A percentile compares a stretch with the other conserved stretches of the same genome.
phyloP scores from a whole-genome alignment of 2,888 invertebrate species.

The Diachrysia chrysitis region DNA sequence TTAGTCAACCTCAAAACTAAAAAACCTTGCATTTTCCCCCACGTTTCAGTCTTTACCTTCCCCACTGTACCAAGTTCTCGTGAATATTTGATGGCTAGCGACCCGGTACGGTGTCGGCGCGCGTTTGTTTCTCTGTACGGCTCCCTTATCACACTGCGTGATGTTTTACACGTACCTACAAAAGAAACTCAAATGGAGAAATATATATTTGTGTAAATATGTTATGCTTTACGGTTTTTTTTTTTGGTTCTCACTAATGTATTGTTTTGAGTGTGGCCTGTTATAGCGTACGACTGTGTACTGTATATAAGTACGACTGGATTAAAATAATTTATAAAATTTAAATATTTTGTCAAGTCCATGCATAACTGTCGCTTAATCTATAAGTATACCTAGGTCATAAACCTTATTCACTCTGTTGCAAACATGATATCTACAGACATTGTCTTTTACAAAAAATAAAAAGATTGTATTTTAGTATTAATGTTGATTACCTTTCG shows the following conservation, averaged over 20 bases:
- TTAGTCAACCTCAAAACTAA: too few relatives aligned
- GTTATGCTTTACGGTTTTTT: neutral
- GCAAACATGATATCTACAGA: too few relatives aligned
- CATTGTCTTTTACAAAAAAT: too few relatives aligned
- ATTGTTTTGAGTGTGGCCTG: neutral
- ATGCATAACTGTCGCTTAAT: too few relatives aligned
- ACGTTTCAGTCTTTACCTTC: neutral
- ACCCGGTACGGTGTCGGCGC: slow-evolving; percentile 3
- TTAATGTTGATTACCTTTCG: neutral
- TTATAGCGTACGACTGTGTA: too few relatives aligned
- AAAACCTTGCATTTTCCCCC: neutral
- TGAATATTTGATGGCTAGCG: slow-evolving; percentile 32
- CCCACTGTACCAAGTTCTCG: neutral
- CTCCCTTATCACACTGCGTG: slow-evolving; percentile 32
- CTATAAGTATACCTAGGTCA: too few relatives aligned
- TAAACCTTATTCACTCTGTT: too few relatives aligned
- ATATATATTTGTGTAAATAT: neutral
- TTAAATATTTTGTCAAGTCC: too few relatives aligned
- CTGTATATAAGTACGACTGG: too few relatives aligned
- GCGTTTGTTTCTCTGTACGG: slow-evolving; percentile 20
- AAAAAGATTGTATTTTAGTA: neutral
- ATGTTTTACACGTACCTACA: slow-evolving; percentile 16
- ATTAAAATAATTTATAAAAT: too few relatives aligned
- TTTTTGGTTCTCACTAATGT: neutral
- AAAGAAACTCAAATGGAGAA: neutral